These are phyloP conservation scores for Tachina fera DNA, from an alignment of 2,888 invertebrate genomes.

Conservation along the genomic window DNA sequence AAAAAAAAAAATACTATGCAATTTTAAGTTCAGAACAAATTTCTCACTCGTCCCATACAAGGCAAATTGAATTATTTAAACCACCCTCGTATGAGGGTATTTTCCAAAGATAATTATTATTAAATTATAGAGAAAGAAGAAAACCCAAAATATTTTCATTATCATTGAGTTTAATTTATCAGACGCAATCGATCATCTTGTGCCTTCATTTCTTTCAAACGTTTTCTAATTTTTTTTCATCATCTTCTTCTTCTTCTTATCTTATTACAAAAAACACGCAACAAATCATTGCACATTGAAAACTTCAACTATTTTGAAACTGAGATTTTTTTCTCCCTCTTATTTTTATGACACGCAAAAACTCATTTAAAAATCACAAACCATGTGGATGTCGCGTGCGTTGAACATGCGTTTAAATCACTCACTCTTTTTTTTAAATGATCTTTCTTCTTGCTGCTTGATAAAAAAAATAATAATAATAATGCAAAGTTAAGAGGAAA, in stretches of 20 bases:
- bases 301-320: slow-evolving; percentile 20
- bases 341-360: slow-evolving; percentile 68
- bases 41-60: too few species aligned
- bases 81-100: slow-evolving; percentile 7
- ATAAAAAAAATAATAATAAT: slow-evolving; percentile 34
- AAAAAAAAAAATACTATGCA: too few species aligned
- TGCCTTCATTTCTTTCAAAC: slow-evolving; percentile 24
- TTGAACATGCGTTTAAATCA: slow-evolving; percentile 69
- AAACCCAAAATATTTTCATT: slow-evolving; percentile 38
- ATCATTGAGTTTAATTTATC: slow-evolving; percentile 56
- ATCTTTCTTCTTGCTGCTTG: slow-evolving; percentile 21
- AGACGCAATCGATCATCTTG: slow-evolving; percentile 68
- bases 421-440: slow-evolving; percentile 74
- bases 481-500: slow-evolving; percentile 46
- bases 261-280: slow-evolving; percentile 63
- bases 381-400: slow-evolving; percentile 70
- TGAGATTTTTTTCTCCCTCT: slow-evolving; percentile 27
- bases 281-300: slow-evolving; percentile 63
- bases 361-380: slow-evolving; percentile 67
- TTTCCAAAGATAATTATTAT: slow-evolving; percentile 17
- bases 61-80: neutral
- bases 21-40: too few species aligned
- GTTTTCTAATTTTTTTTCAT: slow-evolving; percentile 34
- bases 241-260: slow-evolving; percentile 29
- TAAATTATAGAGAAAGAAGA: slow-evolving; percentile 46